phyloP scores from a whole-genome alignment of 30 jellyfish, hydroid and myxozoan species.

The Turritopsis rubra region DNA sequence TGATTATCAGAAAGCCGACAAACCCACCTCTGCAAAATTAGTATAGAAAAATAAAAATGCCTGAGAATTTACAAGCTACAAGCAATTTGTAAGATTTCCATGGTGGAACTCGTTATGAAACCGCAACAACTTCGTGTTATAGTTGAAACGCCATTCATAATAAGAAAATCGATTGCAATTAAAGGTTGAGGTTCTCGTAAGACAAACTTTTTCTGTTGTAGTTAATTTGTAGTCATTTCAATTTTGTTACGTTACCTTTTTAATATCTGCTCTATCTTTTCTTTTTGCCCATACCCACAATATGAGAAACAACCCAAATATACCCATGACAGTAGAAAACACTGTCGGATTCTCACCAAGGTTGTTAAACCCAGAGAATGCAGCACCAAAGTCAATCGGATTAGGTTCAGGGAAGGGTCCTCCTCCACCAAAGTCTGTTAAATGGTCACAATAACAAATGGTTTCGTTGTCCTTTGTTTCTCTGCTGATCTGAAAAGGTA shows the following conservation, averaged over 20 bases:
- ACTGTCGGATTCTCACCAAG: slow-evolving; percentile 86
- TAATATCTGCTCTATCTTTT: slow-evolving; percentile 60
- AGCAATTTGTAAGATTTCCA: neutral
- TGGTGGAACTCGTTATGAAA: neutral
- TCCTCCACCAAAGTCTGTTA: slow-evolving; percentile 79
- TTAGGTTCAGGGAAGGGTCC: slow-evolving; percentile 72
- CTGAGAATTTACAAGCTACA: neutral
- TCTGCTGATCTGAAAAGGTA: slow-evolving; percentile 9
- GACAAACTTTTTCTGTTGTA: no score
- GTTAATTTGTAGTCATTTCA: no score
- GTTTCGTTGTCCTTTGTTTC: slow-evolving; percentile 53
- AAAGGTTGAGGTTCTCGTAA: no score
- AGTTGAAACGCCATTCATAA: no score
- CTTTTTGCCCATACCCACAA: slow-evolving; percentile 64
- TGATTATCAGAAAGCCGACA: slow-evolving; percentile 78
- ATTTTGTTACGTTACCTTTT: slow-evolving; percentile 72
- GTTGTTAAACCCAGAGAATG: slow-evolving; percentile 76
- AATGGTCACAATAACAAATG: slow-evolving; percentile 48
- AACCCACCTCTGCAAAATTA: slow-evolving; percentile 49
- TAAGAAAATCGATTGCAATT: no score
- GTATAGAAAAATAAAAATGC: no score
- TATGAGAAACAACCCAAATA: slow-evolving; percentile 54
- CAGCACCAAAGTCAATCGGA: slow-evolving; percentile 70
- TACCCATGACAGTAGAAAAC: slow-evolving; percentile 59
- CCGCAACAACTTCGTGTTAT: no score